Evolutionary conservation across 2,888 invertebrate species (phyloP).

Genomic region (Machimus atricapillus): DNA sequence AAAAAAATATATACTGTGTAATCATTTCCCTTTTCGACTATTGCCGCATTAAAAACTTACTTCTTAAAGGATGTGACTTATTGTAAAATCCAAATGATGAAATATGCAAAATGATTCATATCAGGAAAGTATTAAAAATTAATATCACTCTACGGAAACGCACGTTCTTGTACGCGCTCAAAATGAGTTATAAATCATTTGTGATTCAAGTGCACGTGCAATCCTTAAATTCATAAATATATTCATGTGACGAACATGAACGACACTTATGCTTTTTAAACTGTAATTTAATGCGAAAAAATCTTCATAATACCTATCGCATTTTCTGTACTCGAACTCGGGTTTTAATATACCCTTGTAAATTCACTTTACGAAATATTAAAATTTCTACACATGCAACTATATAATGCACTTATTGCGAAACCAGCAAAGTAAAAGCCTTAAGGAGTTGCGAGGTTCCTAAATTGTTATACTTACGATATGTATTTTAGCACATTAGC

Average conservation of each 20-base stretch:
- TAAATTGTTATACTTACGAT: too few species aligned
- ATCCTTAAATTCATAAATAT: background rate
- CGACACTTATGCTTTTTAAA: background rate
- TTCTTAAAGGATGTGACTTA: too few species aligned
- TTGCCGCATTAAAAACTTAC: too few species aligned
- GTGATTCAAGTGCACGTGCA: background rate
- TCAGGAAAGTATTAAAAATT: background rate
- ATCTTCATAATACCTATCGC: background rate
- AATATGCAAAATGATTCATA: background rate
- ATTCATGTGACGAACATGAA: background rate
- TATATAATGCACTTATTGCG: too few species aligned
- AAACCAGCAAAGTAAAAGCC: too few species aligned
- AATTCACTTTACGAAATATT: too few species aligned
- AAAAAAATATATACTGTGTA: too few species aligned
- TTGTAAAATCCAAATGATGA: background rate
- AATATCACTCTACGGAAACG: background rate
- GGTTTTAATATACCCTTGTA: too few species aligned
- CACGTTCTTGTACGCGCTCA: background rate
- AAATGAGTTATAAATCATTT: background rate
- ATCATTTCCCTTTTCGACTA: too few species aligned
- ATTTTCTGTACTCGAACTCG: background rate
- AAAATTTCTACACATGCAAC: too few species aligned
- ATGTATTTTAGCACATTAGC: too few species aligned
- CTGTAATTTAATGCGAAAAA: background rate
- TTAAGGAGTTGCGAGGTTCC: too few species aligned